Conservation (phyloP, 2,888 invertebrate genomes). For the Epistrophella euchroma region DNA sequence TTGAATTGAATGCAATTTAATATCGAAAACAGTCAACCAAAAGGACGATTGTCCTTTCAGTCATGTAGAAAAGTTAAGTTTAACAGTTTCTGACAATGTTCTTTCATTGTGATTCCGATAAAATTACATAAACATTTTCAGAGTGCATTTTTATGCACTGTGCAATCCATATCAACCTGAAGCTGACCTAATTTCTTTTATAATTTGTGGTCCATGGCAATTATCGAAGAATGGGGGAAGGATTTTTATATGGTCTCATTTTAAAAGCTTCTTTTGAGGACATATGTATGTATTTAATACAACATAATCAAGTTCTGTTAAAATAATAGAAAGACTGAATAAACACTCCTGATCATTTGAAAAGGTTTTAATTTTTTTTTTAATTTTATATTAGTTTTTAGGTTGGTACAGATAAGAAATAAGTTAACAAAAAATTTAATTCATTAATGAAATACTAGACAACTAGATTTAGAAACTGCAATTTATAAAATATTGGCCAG, state of each 20-base stretch:
- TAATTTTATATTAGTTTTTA: too few relatives aligned
- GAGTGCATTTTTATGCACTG: background rate
- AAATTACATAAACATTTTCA: background rate
- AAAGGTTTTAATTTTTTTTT: background rate
- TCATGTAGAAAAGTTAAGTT: constrained; percentile 44
- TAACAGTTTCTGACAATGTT: constrained; percentile 40
- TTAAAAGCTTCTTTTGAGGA: background rate
- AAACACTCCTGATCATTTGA: background rate
- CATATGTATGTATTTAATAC: background rate
- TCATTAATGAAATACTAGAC: too few relatives aligned
- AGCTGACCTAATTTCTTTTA: constrained; percentile 30
- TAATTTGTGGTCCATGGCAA: constrained; percentile 9
- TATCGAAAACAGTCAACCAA: constrained; percentile 47
- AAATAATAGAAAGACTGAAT: background rate
- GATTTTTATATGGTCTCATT: background rate
- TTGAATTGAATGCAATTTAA: constrained; percentile 57
- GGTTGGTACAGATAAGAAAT: too few relatives aligned
- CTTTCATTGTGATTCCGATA: constrained; percentile 26
- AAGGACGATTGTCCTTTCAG: constrained; percentile 58
- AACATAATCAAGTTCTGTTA: background rate
- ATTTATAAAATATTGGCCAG: too few relatives aligned
- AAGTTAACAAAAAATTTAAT: too few relatives aligned
- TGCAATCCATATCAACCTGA: background rate
- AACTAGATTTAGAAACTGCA: too few relatives aligned
- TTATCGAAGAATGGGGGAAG: constrained; percentile 7